Base-by-base conservation (phyloP, 2,888 invertebrate species). In the Cataglyphis albicans region DNA sequence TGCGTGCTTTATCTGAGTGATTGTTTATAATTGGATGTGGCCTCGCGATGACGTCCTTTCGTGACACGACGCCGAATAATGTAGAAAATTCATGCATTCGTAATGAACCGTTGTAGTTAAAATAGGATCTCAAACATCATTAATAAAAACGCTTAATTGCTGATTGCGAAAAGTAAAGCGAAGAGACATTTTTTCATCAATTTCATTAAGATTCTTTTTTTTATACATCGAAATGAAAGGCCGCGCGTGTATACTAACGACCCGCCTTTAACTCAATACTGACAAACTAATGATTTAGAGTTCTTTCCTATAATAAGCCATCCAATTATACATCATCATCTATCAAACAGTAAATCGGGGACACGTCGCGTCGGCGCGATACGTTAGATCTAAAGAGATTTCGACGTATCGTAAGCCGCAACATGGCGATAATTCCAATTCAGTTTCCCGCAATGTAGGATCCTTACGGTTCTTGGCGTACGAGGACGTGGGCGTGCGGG, bases 401-500 rank as follows among this genome's bases (percentile, higher is more conserved):
- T 7, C 41, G 25, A 18, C 21, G 9, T 15, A 7, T n/a, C 68
- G 32, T n/a, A 59, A 29, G 25, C 32, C 7, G 29, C 25, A 29
- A 29, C 0, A 18, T 3, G 3, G n/a, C 59, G 59, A 67, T 57
- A 32, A 25, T 35, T 35, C 21, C 44, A 41, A 25, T 44, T 82
- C 52, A 9, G 25, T 81, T 81, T 57, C 3, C 59, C 12, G 35
- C 35, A 3, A 57, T 2, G 15, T 57, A 21, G 10, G 5, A 52
- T 15, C 10, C 38, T 52, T 25, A 18, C 10, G 82, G 63, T 82
- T 83, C 84, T 84, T 63, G 81, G 64, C 68, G 65, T 68, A 83
- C 57, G n/a, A 25, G 52, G 55, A 63, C 86, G 89, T 90, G 86
- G 89, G 90, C 87, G 90, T 86, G 87, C 84, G 21, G n/a, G n/a